Evolutionary conservation across 2,888 invertebrate genomes (phyloP).

Genomic region (Drosophila cognata): DNA sequence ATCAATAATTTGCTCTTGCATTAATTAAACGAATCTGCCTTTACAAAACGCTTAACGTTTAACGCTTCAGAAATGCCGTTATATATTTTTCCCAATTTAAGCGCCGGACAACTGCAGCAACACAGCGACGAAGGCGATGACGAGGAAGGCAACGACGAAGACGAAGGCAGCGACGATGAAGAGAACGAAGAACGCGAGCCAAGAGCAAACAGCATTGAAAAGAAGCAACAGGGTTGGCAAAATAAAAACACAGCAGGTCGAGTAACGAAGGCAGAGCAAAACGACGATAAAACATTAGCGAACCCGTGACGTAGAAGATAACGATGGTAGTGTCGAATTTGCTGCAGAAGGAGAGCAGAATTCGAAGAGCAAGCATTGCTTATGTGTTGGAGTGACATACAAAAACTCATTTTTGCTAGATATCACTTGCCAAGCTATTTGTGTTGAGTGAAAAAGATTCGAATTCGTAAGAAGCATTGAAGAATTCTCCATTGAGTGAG

Average conservation of each 20-base stretch:
- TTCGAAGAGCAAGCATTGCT: background rate
- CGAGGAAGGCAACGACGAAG: background rate
- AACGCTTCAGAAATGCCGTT: too few relatives aligned
- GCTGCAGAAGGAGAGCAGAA: background rate
- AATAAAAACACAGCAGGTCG: too few relatives aligned
- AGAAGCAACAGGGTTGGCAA: background rate
- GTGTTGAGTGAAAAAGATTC: background rate
- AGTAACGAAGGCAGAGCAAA: background rate
- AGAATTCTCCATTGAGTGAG: background rate
- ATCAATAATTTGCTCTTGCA: too few relatives aligned
- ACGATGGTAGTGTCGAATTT: background rate
- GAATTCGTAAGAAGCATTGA: background rate
- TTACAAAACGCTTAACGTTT: too few relatives aligned
- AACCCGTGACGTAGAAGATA: background rate
- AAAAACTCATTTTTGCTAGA: background rate
- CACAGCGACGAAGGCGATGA: background rate
- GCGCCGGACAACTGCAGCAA: background rate
- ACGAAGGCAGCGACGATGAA: background rate
- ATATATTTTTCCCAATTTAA: too few relatives aligned
- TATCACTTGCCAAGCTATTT: background rate
- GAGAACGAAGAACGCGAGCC: background rate
- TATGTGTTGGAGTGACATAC: background rate
- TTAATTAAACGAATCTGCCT: too few relatives aligned
- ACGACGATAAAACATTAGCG: background rate
- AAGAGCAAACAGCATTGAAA: background rate